phyloP scores from a whole-genome alignment of 2,113 vertebrate species.

The Trochalopteron elliotii region DNA sequence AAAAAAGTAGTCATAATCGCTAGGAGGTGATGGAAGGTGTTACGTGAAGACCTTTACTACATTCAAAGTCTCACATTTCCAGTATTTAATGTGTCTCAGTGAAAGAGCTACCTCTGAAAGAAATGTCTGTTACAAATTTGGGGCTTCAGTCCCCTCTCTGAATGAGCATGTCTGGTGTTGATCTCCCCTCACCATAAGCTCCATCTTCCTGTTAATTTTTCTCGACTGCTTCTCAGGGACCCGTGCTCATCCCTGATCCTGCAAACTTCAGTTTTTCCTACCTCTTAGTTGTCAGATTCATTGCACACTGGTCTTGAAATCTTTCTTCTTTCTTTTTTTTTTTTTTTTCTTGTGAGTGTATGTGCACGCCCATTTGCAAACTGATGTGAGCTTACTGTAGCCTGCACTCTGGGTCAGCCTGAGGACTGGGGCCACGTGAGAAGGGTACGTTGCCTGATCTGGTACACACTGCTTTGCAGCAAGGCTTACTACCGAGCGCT shows the following conservation, averaged over 20 bases:
- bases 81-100: not conserved
- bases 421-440: constrained; percentile 12
- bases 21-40: not conserved
- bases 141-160: not conserved
- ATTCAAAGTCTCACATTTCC: not conserved
- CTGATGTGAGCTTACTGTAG: constrained; percentile 49
- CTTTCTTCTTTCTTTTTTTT: not conserved
- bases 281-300: not conserved
- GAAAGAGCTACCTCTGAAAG: not conserved
- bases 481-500: constrained; percentile 8
- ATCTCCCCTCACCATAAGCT: not conserved
- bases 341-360: not conserved
- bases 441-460: not conserved
- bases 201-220: not conserved
- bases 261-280: not conserved
- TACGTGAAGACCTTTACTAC: not conserved
- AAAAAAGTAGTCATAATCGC: not conserved
- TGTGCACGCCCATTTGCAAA: constrained; percentile 39
- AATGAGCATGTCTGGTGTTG: not conserved
- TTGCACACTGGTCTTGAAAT: constrained; percentile 43
- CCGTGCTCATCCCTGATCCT: not conserved
- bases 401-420: constrained; percentile 33
- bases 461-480: constrained; percentile 11
- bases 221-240: not conserved
- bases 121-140: not conserved